Percentiles rank a stretch among this genome's conserved stretches.
These are phyloP conservation scores for Varanus salvator DNA, from an alignment of 2,113 vertebrate species.

Conservation along the genomic window DNA sequence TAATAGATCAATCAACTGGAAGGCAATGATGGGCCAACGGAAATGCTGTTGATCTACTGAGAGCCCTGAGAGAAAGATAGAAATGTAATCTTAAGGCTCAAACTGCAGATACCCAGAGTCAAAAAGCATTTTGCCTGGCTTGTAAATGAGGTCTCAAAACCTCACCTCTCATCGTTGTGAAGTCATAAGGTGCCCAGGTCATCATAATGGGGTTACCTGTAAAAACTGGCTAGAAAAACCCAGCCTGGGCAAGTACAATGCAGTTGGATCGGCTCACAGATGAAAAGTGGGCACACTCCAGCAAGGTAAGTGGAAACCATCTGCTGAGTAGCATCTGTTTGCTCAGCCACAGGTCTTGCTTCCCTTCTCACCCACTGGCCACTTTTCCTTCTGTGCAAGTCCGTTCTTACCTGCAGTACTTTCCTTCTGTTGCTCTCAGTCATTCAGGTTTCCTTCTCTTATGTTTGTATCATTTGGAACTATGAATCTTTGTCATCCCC, in stretches of 20 bases:
- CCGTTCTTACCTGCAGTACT: neutral
- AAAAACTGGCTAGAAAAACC: neutral
- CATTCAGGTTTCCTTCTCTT: neutral
- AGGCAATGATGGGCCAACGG: neutral
- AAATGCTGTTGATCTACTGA: neutral
- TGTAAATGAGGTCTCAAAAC: neutral
- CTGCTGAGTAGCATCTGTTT: neutral
- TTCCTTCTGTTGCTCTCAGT: neutral
- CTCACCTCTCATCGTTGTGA: neutral
- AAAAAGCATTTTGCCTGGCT: neutral
- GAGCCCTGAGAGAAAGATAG: neutral
- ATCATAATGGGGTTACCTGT: neutral
- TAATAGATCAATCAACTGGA: neutral
- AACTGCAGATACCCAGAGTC: neutral
- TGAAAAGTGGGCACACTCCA: neutral
- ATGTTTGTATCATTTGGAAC: neutral
- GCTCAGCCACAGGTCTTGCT: neutral
- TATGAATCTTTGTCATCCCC: neutral
- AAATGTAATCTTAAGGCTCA: neutral
- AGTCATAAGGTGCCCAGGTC: neutral
- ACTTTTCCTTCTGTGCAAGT: neutral
- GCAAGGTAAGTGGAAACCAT: neutral
- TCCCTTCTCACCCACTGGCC: neutral
- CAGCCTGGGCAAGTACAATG: neutral
- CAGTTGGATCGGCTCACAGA: neutral